Conservation (phyloP, 2,797 vertebrate species). For the Carduelis carduelis region DNA sequence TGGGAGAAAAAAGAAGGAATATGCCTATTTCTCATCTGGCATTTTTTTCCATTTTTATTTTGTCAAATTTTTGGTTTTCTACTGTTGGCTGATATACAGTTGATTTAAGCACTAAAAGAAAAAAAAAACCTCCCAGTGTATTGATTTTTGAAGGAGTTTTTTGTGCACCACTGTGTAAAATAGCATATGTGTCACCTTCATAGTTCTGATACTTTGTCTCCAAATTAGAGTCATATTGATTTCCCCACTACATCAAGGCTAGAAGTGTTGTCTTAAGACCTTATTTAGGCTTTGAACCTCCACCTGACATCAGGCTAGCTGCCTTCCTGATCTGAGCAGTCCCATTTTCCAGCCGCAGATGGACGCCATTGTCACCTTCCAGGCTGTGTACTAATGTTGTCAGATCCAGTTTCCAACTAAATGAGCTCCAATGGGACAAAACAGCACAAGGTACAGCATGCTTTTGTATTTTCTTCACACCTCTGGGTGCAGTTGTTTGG, state of each 20-base stretch:
- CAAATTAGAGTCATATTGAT: background rate
- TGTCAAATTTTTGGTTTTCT: background rate
- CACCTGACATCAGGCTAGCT: background rate
- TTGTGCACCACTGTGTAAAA: background rate
- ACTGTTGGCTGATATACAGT: background rate
- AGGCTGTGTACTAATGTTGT: background rate
- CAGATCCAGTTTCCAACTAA: conserved; percentile 8
- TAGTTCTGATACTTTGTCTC: background rate
- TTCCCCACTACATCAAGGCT: background rate
- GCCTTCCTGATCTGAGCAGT: conserved; percentile 29
- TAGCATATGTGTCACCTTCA: background rate
- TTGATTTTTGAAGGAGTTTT: background rate
- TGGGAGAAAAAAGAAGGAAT: background rate
- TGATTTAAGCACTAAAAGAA: background rate
- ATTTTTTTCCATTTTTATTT: background rate
- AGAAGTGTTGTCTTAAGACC: background rate
- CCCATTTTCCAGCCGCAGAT: background rate
- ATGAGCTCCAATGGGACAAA: background rate
- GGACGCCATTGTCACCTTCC: background rate
- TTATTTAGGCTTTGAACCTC: conserved; percentile 40
- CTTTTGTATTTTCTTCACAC: background rate
- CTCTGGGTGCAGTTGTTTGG: background rate
- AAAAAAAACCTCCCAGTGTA: background rate
- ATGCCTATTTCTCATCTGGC: background rate
- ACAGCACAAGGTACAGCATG: background rate